phyloP scores from a whole-genome alignment of 2,113 vertebrate genomes.

The Prunella fulvescens region DNA sequence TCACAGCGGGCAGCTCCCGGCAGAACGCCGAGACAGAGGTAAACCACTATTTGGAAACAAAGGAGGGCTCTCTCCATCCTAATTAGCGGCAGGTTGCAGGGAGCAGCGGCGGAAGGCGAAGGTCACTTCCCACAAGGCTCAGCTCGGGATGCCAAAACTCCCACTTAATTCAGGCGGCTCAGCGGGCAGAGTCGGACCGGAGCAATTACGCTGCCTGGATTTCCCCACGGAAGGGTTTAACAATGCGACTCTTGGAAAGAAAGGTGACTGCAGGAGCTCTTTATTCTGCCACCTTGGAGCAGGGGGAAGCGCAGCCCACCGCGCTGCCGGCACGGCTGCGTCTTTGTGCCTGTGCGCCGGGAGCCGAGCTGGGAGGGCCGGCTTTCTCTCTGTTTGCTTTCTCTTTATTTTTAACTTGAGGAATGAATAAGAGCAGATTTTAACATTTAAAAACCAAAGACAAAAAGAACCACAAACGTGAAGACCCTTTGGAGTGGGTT shows the following conservation, averaged over 20 bases:
- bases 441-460: neutral
- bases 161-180: conserved; percentile 73
- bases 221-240: conserved; percentile 70
- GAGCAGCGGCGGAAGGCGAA: conserved; percentile 52
- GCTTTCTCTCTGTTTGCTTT: rapidly evolving
- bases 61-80: conserved; percentile 50
- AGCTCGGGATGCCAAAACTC: conserved; percentile 68
- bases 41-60: conserved; percentile 61
- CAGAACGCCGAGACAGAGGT: conserved; percentile 34
- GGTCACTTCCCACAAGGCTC: conserved; percentile 72
- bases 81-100: conserved; percentile 69
- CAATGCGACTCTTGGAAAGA: conserved; percentile 37
- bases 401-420: neutral
- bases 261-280: conserved; percentile 56
- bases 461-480: neutral
- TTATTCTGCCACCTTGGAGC: conserved; percentile 37
- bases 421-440: conserved; percentile 13
- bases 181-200: conserved; percentile 54
- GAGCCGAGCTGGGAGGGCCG: neutral
- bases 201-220: conserved; percentile 71
- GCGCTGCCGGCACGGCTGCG: neutral
- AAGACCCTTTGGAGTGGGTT: neutral
- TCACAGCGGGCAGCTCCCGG: conserved; percentile 25
- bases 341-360: neutral
- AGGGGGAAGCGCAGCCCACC: neutral